A percentile compares a stretch with the other conserved stretches of the same genome.
These are phyloP conservation scores for Ictidomys tridecemlineatus DNA, from an alignment of 2,113 vertebrate genomes.

Conservation along the genomic window DNA sequence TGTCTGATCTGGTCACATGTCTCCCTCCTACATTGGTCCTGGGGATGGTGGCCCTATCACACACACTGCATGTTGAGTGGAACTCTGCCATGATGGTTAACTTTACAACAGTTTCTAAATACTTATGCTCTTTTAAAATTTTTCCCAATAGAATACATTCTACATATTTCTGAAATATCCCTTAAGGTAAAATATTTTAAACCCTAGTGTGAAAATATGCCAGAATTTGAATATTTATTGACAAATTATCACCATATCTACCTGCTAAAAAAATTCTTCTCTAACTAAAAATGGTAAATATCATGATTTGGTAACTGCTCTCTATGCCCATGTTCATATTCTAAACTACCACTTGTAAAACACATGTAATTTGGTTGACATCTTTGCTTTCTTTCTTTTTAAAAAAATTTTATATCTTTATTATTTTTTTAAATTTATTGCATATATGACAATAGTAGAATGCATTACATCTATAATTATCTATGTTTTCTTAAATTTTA, in stretches of 20 bases:
- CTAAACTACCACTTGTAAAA: neutral
- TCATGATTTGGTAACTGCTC: neutral
- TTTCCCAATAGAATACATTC: neutral
- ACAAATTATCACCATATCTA: neutral
- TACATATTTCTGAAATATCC: neutral
- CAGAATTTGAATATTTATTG: neutral
- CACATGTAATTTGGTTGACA: neutral
- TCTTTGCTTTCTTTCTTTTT: neutral
- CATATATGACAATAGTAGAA: no score
- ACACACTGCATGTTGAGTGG: neutral
- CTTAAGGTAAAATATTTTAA: neutral
- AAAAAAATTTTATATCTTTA: no score
- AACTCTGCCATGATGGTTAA: neutral
- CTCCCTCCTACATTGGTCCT: neutral
- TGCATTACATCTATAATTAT: no score
- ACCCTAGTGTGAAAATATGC: neutral
- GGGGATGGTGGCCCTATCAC: neutral
- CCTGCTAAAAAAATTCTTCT: constrained; percentile 14
- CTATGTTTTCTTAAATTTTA: neutral
- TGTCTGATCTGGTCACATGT: neutral
- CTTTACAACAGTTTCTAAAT: neutral
- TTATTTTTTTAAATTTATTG: no score
- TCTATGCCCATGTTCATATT: neutral
- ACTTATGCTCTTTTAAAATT: neutral
- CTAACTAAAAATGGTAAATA: neutral